Percentiles rank a stretch among this genome's conserved stretches.
Conservation (phyloP, 2,797 vertebrate species). For the Salmo trutta region DNA sequence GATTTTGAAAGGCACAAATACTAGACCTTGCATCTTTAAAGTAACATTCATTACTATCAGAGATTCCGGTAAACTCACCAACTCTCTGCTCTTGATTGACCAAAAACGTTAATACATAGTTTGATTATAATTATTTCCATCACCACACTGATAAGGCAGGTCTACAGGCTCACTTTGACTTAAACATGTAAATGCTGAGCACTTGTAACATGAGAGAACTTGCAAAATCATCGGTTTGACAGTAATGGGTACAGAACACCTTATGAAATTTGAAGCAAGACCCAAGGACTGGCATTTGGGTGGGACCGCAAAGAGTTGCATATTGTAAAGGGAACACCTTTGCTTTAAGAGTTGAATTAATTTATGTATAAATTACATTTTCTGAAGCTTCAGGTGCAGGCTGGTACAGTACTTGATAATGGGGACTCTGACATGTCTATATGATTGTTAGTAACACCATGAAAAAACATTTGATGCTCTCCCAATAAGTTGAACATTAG, state of each 20-base stretch:
- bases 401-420: neutral
- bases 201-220: no score
- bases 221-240: neutral
- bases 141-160: neutral
- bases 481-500: neutral
- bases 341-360: neutral
- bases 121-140: neutral
- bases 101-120: neutral
- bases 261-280: conserved; percentile 2
- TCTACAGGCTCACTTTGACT: neutral
- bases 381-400: neutral
- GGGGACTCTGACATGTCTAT: neutral
- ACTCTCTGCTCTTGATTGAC: neutral
- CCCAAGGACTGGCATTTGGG: neutral
- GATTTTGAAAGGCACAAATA: conserved; percentile 23
- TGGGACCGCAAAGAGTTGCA: neutral
- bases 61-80: neutral
- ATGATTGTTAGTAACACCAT: neutral
- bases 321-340: neutral
- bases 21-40: neutral
- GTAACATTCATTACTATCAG: neutral
- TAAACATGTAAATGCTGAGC: neutral
- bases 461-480: neutral
- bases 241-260: neutral
- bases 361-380: neutral